Percentiles rank a stretch among this genome's conserved stretches.
Conservation (phyloP, 2,113 vertebrate genomes). For the Myotis brandtii region DNA sequence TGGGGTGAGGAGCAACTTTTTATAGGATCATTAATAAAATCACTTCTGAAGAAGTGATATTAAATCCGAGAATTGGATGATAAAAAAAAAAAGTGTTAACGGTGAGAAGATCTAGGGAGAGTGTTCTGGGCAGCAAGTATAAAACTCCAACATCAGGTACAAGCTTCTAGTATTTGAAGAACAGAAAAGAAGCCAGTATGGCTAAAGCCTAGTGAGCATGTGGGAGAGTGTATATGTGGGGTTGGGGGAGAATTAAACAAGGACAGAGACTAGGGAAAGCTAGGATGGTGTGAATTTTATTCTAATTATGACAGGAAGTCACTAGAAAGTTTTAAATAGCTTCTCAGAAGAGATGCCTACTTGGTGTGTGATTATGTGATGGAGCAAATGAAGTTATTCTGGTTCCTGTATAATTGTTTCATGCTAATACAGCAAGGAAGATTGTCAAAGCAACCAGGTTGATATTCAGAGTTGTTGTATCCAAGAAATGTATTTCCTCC, state of each 20-base stretch:
- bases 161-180: background rate
- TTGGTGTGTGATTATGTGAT: background rate
- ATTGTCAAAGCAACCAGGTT: constrained; percentile 22
- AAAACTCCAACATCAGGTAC: background rate
- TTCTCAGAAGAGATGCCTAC: constrained; percentile 38
- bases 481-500: background rate
- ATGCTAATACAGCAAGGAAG: background rate
- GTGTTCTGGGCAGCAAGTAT: background rate
- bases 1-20: background rate
- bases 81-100: background rate
- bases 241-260: background rate
- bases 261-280: background rate
- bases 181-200: background rate
- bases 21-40: background rate
- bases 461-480: background rate
- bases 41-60: background rate
- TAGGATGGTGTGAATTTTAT: background rate
- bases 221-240: rapidly evolving
- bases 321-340: constrained; percentile 39
- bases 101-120: background rate
- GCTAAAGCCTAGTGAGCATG: background rate
- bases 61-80: background rate
- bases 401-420: background rate
- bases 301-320: background rate
- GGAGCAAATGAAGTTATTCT: background rate